Evolutionary conservation across 2,113 vertebrate genomes (phyloP), one percentile per base, ranked within the genome.

Genomic region (Ictidomys tridecemlineatus): DNA sequence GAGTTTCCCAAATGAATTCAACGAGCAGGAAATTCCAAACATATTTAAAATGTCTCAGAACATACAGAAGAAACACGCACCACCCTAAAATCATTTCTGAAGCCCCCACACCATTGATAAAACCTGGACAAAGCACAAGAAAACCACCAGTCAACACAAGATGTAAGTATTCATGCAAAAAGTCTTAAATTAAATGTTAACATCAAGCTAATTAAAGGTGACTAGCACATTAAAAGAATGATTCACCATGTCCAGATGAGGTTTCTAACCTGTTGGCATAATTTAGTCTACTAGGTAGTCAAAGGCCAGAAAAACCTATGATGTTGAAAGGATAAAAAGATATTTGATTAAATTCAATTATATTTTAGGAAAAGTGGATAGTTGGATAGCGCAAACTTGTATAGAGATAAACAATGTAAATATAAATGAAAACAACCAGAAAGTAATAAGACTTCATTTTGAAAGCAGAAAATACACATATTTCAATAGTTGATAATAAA

Each of bases 301-400:
- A 73, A 48, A 16, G 20, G 45, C 18, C 37, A 67, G 72, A 84
- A 86, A 78, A 72, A 5, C n/a, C n/a, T n/a, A n/a, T n/a, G 10
- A 53, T 89, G 17, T 45, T 45, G 24, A 91, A 85, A 89, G 88
- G 20, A 69, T 86, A 10, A 88, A 89, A 90, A 85, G 24, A 26
- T 61, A 58, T 72, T 63, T 88, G 32, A 65, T 78, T 61, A 78
- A 86, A 72, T 67, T 85, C 12, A 69, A 77, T 78, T n/a, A 83
- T 86, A 76, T 76, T 84, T 91, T 67, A 93, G 42, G 51, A 79
- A 94, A 28, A 79, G 32, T 86, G 9, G 17, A 32, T 79, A 85
- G 34, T 77, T 95, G 39, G 56, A 76, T 78, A 95, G 80, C 34
- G 88, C 56, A 32, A 45, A 76, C 76, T 92, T 92, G 2, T 37